Base-by-base conservation (phyloP, 2,113 vertebrate genomes). In the Crotophaga sulcirostris region DNA sequence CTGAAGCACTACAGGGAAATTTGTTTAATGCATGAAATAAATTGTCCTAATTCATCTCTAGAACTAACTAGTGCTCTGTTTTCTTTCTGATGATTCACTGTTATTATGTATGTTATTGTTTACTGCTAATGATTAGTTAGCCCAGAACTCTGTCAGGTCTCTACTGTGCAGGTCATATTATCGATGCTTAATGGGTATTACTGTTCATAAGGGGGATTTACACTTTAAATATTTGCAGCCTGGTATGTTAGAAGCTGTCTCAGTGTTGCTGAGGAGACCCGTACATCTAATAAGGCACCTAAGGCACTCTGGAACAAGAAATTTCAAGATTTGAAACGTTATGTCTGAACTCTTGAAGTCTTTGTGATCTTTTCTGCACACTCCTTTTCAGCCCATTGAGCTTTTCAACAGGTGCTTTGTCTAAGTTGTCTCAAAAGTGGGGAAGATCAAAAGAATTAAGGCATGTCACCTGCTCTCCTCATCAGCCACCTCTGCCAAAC, bases 1-100 rank as follows among this genome's bases (percentile, higher is more conserved):
- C 42, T 60, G 66, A 92, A 95, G n/a, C 51, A 89, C 67, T 56
- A 62, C 45, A 73, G 62, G 66, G 70, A 91, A 87, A 93, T 87
- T 49, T 3, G 13, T 64, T 84, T 76, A 87, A 87, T 51, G 33
- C 19, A 52, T 8, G 3, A 79, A 93, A 29, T 40, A 82, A 87
- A 90, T 70, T 6, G 31, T 81, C 16, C 34, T 74, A 90, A 83
- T 82, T 93, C 24, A 77, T 88, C 89, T 94, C 77, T 44, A 64
- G 54, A 82, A 58, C 58, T 72, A 77, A 94, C 76, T 20, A 77
- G 40, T n/a, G 28, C 36, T 69, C 36, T 82, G 34, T 60, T 94
- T 91, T 84, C 67, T 91, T 89, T 84, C 64, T 92, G 55, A 51
- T 54, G 60, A 84, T 87, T 90, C 59, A 74, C 23, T 81, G 25